Conservation (phyloP, 1,140 invertebrate genomes). For the honey bee (Apis mellifera) region Amel_HAv3.1 CM009933.2:12606001-12606500, state of each 20-base stretch:
- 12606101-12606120: conserved; percentile 33
- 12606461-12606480: conserved; percentile 54
- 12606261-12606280: conserved; percentile 30
- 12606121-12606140: conserved; percentile 40
- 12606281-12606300: conserved; percentile 63
- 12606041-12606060: not conserved
- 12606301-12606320: conserved; percentile 72
- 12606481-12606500: conserved; percentile 71
- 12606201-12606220: conserved; percentile 32
- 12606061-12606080: conserved; percentile 36
- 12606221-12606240: not conserved
- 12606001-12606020: no score
- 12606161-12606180: conserved; percentile 14
- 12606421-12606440: conserved; percentile 48
- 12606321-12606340: conserved; percentile 62
- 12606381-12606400: conserved; percentile 62
- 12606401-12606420: conserved; percentile 27
- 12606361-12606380: conserved; percentile 63
- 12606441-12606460: conserved; percentile 29
- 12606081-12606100: conserved; percentile 57
- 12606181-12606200: conserved; percentile 39
- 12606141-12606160: conserved; percentile 41
- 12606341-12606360: conserved; percentile 73
- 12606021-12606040: conserved; percentile 1
- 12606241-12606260: not conserved